phyloP scores from a whole-genome alignment of 2,888 invertebrate species.

The Lepeophtheirus nordmannii region DNA sequence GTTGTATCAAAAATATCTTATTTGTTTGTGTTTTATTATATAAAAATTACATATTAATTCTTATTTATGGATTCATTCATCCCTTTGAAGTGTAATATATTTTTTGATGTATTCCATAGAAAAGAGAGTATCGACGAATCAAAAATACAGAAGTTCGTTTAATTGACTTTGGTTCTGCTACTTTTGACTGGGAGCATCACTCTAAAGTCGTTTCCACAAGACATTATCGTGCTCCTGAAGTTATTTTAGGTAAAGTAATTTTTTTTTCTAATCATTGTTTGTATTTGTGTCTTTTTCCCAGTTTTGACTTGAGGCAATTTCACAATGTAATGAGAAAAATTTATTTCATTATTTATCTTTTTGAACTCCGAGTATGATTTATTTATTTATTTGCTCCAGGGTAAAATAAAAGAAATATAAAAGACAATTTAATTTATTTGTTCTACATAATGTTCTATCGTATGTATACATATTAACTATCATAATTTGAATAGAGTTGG shows the following conservation, averaged over 20 bases:
- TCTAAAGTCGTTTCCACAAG: conserved; percentile 97
- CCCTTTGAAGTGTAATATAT: not conserved
- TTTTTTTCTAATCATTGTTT: no score
- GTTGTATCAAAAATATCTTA: not conserved
- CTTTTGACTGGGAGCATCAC: conserved; percentile 99
- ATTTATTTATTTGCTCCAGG: no score
- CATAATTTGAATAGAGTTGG: conserved; percentile 52
- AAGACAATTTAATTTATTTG: no score
- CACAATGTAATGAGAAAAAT: not conserved
- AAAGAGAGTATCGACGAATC: conserved; percentile 69
- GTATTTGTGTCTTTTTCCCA: no score
- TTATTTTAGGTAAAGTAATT: conserved; percentile 62
- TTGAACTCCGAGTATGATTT: not conserved
- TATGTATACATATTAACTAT: no score
- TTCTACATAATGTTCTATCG: no score
- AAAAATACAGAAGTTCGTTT: conserved; percentile 85
- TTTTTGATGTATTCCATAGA: conserved; percentile 39
- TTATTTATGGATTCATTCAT: not conserved
- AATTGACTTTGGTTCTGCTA: conserved; percentile 98
- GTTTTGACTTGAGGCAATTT: not conserved
- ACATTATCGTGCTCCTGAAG: conserved; percentile 97
- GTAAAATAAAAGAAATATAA: no score
- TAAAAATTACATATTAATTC: not conserved
- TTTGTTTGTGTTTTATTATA: no score
- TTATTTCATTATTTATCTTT: not conserved